Evolutionary conservation across 2,797 vertebrate genomes (phyloP), one percentile per base, ranked within the genome.

Genomic region (Sebastes steindachneri): DNA sequence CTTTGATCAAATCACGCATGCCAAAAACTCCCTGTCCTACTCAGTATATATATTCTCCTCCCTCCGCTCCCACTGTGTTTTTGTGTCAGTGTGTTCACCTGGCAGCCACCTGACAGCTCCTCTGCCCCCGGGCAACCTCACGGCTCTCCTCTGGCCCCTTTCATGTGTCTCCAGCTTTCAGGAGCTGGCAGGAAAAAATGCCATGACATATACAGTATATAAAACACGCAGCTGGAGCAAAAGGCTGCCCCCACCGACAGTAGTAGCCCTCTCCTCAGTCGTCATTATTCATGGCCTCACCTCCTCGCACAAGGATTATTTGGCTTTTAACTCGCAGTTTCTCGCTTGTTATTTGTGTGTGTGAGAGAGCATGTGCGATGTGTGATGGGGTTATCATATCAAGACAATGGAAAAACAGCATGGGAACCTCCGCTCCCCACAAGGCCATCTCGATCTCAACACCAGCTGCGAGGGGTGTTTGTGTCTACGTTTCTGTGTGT

Each of bases 361-460:
- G 67, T 54, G 19, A 66, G 62, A 62, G 79, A 81, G 60, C 74
- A 79, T 74, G 77, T 80, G 81, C 55, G 10, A 55, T 57, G 72
- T 86, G 83, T 81, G 79, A 48, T 29, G 65, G 57, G 77, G 86
- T 93, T 93, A 93, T 94, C 93, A 89, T 92, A 94, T 94, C 93
- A 84, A 87, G 79, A 92, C 91, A 92, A 89, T 86, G 75, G 80
- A 82, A 92, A 89, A 92, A 91, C 88, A 90, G 74, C 80, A 87
- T 94, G 93, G 87, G 90, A 95, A 92, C 91, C 85, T 90, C 37
- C 71, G 54, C 86, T 90, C 88, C 90, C 77, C 77, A 88, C 91
- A 94, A 92, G 91, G 93, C 91, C 88, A 84, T 89, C 87, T 89
- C 79, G 54, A 55, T 85, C 73, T 79, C 89, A 83, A 84, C 92